Evolutionary conservation across 2,888 invertebrate genomes (phyloP).

Genomic region (Leptinotarsa rubiginosa): DNA sequence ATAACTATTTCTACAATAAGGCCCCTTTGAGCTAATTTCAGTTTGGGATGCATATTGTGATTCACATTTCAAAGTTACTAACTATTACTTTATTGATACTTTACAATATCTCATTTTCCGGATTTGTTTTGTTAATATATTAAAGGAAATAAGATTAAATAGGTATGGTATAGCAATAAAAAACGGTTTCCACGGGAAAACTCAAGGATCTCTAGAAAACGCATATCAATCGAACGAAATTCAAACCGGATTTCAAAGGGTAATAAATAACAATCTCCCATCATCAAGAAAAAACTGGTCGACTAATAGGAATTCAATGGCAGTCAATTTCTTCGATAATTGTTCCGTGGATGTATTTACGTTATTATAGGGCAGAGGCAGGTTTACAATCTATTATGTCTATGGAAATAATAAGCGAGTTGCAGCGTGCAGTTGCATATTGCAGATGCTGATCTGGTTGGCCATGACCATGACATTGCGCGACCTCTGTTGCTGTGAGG

Average conservation of each 20-base stretch:
- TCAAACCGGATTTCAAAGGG: constrained; percentile 10
- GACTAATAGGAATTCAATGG: constrained; percentile 7
- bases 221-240: constrained; percentile 5
- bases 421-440: constrained; percentile 60
- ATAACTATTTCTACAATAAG: no score
- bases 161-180: background rate
- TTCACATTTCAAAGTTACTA: no score
- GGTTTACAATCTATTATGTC: constrained; percentile 37
- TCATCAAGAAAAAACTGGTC: constrained; percentile 11
- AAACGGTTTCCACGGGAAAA: background rate
- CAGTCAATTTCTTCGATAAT: constrained; percentile 15
- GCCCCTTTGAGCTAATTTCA: no score
- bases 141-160: no score
- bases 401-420: constrained; percentile 49
- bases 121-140: no score
- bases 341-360: constrained; percentile 25
- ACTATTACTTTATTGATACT: no score
- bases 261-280: constrained; percentile 13
- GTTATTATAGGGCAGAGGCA: constrained; percentile 32
- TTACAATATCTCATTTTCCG: no score
- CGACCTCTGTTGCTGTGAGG: constrained; percentile 60
- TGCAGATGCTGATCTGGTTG: constrained; percentile 66
- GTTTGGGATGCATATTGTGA: no score
- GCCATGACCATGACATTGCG: constrained; percentile 67
- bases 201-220: background rate